These are phyloP conservation scores for Eupithecia insigniata DNA, from an alignment of 2,888 invertebrate species.

Conservation along the genomic window DNA sequence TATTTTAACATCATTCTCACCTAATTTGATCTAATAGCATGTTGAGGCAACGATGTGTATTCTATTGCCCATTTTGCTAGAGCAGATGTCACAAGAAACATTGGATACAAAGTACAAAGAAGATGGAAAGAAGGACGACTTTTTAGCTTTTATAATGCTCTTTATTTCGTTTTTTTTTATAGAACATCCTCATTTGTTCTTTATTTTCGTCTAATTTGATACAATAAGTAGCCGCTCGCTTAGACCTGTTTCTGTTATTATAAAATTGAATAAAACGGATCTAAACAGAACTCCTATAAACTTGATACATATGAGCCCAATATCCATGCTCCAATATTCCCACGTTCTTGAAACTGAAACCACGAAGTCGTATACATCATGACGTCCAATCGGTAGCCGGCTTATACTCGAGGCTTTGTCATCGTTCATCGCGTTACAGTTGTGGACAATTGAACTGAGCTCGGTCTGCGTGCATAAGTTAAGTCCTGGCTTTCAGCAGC, in stretches of 20 bases:
- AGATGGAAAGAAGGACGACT: neutral
- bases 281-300: neutral
- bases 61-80: conserved; percentile 13
- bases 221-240: neutral
- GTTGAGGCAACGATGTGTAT: conserved; percentile 6
- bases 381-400: conserved; percentile 21
- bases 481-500: neutral
- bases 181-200: too few relatives aligned
- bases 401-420: conserved; percentile 22
- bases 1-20: too few relatives aligned
- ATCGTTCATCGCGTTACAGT: conserved; percentile 21
- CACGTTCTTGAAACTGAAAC: conserved; percentile 17
- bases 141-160: too few relatives aligned
- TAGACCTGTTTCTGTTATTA: neutral
- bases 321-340: neutral
- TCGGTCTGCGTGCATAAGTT: neutral
- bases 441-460: conserved; percentile 16
- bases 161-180: too few relatives aligned
- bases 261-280: neutral
- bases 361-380: neutral
- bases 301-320: neutral
- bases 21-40: neutral
- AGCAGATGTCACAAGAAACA: conserved; percentile 12
- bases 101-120: neutral
- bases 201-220: too few relatives aligned